Percentiles rank a stretch among this genome's conserved stretches.
These are phyloP conservation scores for Cataglyphis albicans DNA, from an alignment of 2,888 invertebrate species.

Conservation along the genomic window DNA sequence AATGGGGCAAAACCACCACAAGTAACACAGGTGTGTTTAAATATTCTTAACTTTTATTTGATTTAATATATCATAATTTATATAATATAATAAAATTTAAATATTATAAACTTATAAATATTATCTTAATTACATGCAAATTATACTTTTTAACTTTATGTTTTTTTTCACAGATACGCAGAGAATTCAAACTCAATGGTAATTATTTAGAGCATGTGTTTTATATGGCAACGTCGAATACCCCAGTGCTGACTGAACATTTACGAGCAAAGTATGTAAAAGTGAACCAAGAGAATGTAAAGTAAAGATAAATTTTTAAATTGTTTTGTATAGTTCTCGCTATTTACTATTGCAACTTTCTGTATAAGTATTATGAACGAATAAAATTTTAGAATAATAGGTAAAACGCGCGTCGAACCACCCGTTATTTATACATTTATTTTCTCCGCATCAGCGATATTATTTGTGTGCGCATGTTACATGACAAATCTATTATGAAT, in stretches of 20 bases:
- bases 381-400: neutral
- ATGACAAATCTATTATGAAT: neutral
- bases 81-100: too few relatives aligned
- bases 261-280: slow-evolving; percentile 87
- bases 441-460: neutral
- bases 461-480: neutral
- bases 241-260: slow-evolving; percentile 87
- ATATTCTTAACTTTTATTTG: neutral
- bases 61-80: neutral
- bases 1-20: slow-evolving; percentile 87
- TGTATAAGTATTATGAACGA: neutral
- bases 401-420: neutral
- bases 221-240: slow-evolving; percentile 88
- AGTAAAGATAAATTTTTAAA: neutral
- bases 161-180: slow-evolving; percentile 81
- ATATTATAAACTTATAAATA: neutral
- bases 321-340: neutral
- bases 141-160: neutral
- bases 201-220: slow-evolving; percentile 85
- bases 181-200: slow-evolving; percentile 82
- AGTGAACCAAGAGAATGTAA: slow-evolving; percentile 59
- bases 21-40: slow-evolving; percentile 85
- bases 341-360: neutral
- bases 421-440: neutral
- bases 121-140: neutral